Evolutionary conservation across 2,797 vertebrate genomes (phyloP), one percentile per base, ranked within the genome.

Genomic region (Clarias fuscus): DNA sequence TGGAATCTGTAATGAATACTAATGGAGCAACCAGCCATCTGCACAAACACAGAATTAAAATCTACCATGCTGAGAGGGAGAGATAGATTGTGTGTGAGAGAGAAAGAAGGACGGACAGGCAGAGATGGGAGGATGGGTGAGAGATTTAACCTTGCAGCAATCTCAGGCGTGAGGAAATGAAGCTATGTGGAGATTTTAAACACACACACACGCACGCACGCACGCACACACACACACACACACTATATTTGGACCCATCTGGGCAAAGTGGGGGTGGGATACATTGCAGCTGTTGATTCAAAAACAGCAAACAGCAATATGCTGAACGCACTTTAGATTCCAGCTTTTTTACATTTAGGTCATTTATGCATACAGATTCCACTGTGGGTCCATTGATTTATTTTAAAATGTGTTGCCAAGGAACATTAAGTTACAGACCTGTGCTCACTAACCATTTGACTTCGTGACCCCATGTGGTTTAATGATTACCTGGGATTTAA

Each of bases 1-100:
- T 95, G 95, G 95, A 95, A 96, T 95, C 96, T 96, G 95, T 95
- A 96, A 96, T 96, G 95, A 96, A 96, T 96, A 95, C 95, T 96
- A 96, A 96, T 96, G 95, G 95, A 89, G 87, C 87, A 91, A 89
- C 87, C 85, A 91, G 94, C 96, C 96, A 96, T 96, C 96, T 96
- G 96, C 96, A 96, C 95, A 95, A 96, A 96, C 95, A 95, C 96
- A 89, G 96, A 96, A 96, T 96, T 96, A 96, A 96, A 96, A 96
- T 94, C 95, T 96, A 96, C 95, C 95, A 96, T 96, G 96, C 95
- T 96, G 95, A 95, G 96, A 94, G 94, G 94, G 94, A 87, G 84
- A 90, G 77, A 88, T 70, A 87, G 78, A 95, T 94, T 94, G 82
- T 65, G 84, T 59, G 84, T 33, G 68, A 79, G 72, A 27, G 92